These are phyloP conservation scores for Heliconius hermathena DNA, from an alignment of 1,140 invertebrate species.

Conservation along the genomic window DNA sequence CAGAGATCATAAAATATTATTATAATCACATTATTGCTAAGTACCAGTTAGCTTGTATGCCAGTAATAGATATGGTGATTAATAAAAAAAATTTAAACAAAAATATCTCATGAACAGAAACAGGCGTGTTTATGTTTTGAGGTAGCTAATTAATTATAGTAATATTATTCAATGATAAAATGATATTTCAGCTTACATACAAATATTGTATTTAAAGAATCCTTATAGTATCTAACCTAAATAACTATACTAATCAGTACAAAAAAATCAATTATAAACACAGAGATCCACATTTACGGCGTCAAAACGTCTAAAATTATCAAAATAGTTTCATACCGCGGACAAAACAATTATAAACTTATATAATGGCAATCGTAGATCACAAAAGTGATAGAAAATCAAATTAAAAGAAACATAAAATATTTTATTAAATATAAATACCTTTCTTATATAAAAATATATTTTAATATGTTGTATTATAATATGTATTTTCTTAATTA, in stretches of 20 bases:
- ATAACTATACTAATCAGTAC: constrained; percentile 6
- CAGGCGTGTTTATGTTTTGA: neutral
- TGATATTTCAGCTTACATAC: neutral
- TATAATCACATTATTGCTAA: neutral
- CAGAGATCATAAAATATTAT: neutral
- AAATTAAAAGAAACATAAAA: too few relatives aligned
- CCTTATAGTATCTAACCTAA: neutral
- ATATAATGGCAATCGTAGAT: neutral
- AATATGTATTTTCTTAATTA: too few relatives aligned
- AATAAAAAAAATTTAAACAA: neutral
- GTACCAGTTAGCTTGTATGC: neutral
- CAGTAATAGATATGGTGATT: neutral
- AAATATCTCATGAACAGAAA: neutral
- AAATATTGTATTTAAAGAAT: neutral
- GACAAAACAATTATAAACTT: neutral
- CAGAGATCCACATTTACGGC: neutral
- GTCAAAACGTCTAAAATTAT: neutral
- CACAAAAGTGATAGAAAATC: too few relatives aligned
- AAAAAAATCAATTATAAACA: neutral
- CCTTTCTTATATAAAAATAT: too few relatives aligned
- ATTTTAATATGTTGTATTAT: too few relatives aligned
- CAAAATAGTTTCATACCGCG: neutral
- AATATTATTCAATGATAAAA: neutral
- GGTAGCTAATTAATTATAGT: neutral
- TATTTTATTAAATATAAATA: too few relatives aligned